Conservation (phyloP, 2,888 invertebrate species). For the Brachyptera putata region DNA sequence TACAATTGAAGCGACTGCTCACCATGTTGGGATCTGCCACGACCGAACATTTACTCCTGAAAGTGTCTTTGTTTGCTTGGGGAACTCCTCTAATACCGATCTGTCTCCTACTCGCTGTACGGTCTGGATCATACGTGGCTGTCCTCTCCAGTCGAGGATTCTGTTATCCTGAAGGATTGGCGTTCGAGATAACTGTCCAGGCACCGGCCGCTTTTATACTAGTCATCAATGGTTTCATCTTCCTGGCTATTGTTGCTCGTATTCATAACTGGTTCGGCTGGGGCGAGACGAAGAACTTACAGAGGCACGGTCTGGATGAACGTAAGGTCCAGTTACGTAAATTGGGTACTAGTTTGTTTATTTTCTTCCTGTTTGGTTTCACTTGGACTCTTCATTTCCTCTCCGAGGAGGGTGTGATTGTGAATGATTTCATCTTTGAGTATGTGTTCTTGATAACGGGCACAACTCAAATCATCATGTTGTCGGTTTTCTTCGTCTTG, state of each 20-base stretch:
- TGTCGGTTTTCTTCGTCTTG: not conserved
- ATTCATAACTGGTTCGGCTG: not conserved
- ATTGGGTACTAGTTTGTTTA: not conserved
- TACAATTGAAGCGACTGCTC: constrained; percentile 8
- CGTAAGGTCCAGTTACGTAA: not conserved
- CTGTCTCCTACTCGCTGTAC: not conserved
- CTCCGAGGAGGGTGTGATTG: not conserved
- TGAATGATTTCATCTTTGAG: not conserved
- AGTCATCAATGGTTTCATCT: constrained; percentile 5
- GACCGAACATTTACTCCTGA: constrained; percentile 4
- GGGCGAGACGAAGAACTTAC: not conserved
- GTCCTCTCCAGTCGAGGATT: not conserved
- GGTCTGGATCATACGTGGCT: not conserved
- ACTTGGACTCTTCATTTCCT: not conserved
- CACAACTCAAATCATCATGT: not conserved
- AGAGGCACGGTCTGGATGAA: not conserved
- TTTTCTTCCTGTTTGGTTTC: not conserved
- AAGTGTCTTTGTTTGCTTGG: constrained; percentile 6
- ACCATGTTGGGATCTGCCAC: not conserved
- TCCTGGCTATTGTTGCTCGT: not conserved
- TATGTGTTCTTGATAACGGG: not conserved
- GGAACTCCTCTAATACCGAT: constrained; percentile 8
- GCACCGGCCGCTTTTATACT: not conserved
- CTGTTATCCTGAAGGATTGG: too few relatives aligned
- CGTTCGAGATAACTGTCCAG: not conserved